Evolutionary conservation across 2,797 vertebrate species (phyloP), one percentile per base, ranked within the genome.

Genomic region (Phrynocephalus forsythii): DNA sequence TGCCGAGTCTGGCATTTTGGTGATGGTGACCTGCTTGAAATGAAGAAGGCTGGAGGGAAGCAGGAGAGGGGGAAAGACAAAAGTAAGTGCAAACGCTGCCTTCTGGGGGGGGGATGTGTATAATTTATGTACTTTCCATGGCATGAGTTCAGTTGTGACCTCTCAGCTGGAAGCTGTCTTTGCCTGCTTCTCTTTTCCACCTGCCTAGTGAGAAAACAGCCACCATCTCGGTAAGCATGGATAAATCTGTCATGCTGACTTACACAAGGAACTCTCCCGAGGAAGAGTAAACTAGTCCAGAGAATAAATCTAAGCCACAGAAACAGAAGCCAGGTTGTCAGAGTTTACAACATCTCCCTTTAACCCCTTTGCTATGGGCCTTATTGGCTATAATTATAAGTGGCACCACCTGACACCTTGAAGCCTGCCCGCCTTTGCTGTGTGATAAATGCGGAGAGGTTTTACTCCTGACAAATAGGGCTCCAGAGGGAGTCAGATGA

Each of bases 101-200:
- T 90, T 91, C 92, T 92, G 13, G 91, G 48, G 87, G 95, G 92
- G 96, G 95, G 95, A 97, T 97, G 96, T 98, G 96, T 96, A 97
- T 97, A 96, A 96, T 96, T 95, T 96, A 97, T 97, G 96, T 96
- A 94, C 93, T 83, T 97, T 97, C 95, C 95, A 95, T 96, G 97
- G 96, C 95, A 97, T 83, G 91, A 92, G 94, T 96, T 97, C 97
- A 97, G 91, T 94, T 95, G 95, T 90, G 95, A 94, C 94, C 95
- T 96, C 94, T 95, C 92, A 93, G 91, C 89, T 96, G 93, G 91
- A 95, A 96, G 95, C 92, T 96, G 94, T 90, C 93, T 94, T 92
- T 87, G 92, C 86, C 66, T 56, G 93, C 91, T 95, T 94, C 95
- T 95, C 91, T 92, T 91, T 92, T 96, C 96, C 95, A 96, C 96